Evolutionary conservation across 2,888 invertebrate genomes (phyloP).

Genomic region (Cantharis rufa): DNA sequence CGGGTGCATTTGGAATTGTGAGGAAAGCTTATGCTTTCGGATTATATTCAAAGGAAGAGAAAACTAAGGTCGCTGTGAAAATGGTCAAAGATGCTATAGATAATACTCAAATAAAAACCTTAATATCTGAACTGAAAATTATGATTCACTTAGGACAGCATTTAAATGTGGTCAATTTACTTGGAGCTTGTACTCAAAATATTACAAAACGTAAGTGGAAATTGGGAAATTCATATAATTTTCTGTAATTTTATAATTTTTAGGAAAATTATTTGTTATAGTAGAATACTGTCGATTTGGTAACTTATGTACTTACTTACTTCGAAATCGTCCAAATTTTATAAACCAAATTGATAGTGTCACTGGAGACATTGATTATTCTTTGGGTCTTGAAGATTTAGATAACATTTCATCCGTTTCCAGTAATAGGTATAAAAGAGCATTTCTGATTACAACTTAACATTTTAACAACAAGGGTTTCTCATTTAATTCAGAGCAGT

Average conservation of each 20-base stretch:
- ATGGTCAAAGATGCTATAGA: constrained; percentile 91
- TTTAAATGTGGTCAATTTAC: constrained; percentile 90
- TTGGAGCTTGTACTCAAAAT: constrained; percentile 77
- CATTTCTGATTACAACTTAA: no score
- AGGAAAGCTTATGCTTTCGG: constrained; percentile 84
- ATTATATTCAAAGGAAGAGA: constrained; percentile 79
- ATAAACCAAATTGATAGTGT: neutral
- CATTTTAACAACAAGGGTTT: no score
- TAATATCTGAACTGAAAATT: constrained; percentile 92
- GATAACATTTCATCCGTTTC: constrained; percentile 57
- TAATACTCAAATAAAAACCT: constrained; percentile 79
- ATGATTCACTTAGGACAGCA: constrained; percentile 95
- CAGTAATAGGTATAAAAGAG: constrained; percentile 57
- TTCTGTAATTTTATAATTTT: neutral
- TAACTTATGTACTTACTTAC: neutral
- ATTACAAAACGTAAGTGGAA: neutral
- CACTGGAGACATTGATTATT: neutral
- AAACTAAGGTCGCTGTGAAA: constrained; percentile 89
- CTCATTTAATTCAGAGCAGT: no score
- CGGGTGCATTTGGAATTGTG: constrained; percentile 94
- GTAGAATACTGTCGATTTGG: neutral
- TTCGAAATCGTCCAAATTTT: neutral
- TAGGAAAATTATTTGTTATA: neutral
- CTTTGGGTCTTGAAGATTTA: neutral
- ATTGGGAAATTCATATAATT: neutral